Percentiles rank a stretch among this genome's conserved stretches.
phyloP scores from a whole-genome alignment of 2,888 invertebrate species.

The Nymphalis c-album region DNA sequence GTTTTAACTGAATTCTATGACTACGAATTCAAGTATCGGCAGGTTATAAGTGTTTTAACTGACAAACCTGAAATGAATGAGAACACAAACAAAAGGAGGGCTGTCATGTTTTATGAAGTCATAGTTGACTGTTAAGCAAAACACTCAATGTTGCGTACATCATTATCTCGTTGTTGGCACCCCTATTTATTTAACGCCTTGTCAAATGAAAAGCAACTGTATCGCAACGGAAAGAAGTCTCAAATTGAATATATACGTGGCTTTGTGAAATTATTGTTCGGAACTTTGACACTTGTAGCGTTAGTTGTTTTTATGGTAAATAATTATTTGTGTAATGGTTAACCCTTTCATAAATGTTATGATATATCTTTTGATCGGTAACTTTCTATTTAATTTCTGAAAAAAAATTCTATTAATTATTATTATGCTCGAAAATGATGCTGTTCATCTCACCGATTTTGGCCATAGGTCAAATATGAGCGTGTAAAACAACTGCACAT shows the following conservation, averaged over 20 bases:
- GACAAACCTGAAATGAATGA: constrained; percentile 31
- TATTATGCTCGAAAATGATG: no score
- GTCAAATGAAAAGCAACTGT: constrained; percentile 27
- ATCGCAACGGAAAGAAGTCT: background rate
- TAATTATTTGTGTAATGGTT: constrained; percentile 48
- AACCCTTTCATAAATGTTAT: constrained; percentile 31
- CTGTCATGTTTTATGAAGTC: constrained; percentile 40
- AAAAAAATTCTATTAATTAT: no score
- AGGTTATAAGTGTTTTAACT: constrained; percentile 6
- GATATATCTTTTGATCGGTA: constrained; percentile 1
- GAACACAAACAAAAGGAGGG: constrained; percentile 37
- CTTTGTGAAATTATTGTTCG: constrained; percentile 47
- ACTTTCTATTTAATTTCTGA: no score
- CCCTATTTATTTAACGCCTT: constrained; percentile 44
- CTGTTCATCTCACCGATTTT: no score
- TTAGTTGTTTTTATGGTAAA: constrained; percentile 58
- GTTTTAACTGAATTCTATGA: constrained; percentile 7
- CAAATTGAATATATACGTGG: constrained; percentile 11
- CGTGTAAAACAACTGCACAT: no score
- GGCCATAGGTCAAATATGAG: no score
- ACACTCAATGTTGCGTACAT: constrained; percentile 57
- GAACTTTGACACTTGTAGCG: constrained; percentile 42
- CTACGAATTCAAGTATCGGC: constrained; percentile 6
- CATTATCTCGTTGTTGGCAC: constrained; percentile 55
- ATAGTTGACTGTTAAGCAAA: constrained; percentile 49